Base-by-base conservation (phyloP, 2,797 vertebrate genomes). In the Falco biarmicus region DNA sequence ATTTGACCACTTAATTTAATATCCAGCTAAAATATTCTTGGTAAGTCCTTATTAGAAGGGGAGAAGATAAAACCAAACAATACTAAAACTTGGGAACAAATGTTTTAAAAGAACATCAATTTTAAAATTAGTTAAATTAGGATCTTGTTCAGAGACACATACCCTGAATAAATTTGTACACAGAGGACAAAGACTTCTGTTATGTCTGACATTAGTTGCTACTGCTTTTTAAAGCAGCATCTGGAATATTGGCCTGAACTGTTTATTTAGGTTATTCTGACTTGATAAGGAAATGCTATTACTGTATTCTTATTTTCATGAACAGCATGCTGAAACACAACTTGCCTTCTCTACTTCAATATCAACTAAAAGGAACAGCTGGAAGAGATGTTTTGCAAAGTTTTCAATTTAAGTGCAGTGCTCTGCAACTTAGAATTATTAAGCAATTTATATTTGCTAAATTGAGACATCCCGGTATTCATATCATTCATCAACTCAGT, bases 1-100 rank as follows among this genome's bases (percentile, higher is more conserved):
- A 61, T 68, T 92, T 96, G 48, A 18, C 57, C 34, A 75, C n/a
- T 60, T 87, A 80, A 70, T 78, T 68, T 73, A 83, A 86, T 61
- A 88, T 78, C 25, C n/a, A 68, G 9, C 3, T 88, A 54, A 74
- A 81, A 61, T 66, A 56, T 59, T 60, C 11, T 56, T 89, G 11
- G 6, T 76, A 41, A 60, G 11, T 47, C 12, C 16, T 4, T 56
- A 15, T 51, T 86, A 51, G 32, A 51, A 18, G 5, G 2, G 3
- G 12, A 2, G 1, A 31, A 78, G 4, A 20, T 41, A 61, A 89
- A 71, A 77, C 13, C 9, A 83, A 81, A 20, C 19, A 18, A 32
- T 8, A 25, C 2, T 48, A 32, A 63, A 54, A 61, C 3, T 31
- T 59, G 17, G 29, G 29, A 76, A 76, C 2, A 6, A 81, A 20